Evolutionary conservation across 2,113 vertebrate species (phyloP), one percentile per base, ranked within the genome.

Genomic region (Sisor rabdophorus): DNA sequence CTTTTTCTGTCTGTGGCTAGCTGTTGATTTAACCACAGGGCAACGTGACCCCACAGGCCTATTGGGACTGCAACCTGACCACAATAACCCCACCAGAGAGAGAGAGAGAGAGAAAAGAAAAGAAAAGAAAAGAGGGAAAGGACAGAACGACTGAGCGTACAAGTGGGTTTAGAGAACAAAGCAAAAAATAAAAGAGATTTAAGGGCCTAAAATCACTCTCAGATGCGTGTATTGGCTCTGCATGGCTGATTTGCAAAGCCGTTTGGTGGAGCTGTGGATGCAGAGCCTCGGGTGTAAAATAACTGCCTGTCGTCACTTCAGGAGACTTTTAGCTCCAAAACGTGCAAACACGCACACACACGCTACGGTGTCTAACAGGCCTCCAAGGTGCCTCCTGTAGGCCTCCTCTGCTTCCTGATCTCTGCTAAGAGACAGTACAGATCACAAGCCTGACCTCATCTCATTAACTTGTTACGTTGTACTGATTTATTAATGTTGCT

Each of bases 151-250:
- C 24, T 2, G 22, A 16, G 54, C 58, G 19, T 44, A 53, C 50
- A 55, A 77, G 69, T 26, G 76, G 65, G 70, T 63, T 48, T 63
- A 44, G 52, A 79, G 64, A 26, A 53, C 53, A 58, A 54, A 60
- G 3, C 4, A 17, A 32, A 40, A 22, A 22, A 50, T 36, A 13
- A 55, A n/a, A 22, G 76, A 54, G 75, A 65, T 81, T 77, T 85
- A 84, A 85, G 86, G 83, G 85, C 86, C 69, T 82, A 77, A 90
- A 91, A 91, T 91, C 82, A 87, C 84, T 92, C 90, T 88, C 89
- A 92, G 90, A 90, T 92, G 90, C 87, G 80, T 84, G 53, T 32
- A 56, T n/a, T 26, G 32, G 22, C 65, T 47, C 26, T 40, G 63
- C 36, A 24, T 26, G 22, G 70, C 56, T 69, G 79, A 75, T 73